Conservation (phyloP, 2,797 vertebrate genomes). For the Chaetodon trifasciatus region DNA sequence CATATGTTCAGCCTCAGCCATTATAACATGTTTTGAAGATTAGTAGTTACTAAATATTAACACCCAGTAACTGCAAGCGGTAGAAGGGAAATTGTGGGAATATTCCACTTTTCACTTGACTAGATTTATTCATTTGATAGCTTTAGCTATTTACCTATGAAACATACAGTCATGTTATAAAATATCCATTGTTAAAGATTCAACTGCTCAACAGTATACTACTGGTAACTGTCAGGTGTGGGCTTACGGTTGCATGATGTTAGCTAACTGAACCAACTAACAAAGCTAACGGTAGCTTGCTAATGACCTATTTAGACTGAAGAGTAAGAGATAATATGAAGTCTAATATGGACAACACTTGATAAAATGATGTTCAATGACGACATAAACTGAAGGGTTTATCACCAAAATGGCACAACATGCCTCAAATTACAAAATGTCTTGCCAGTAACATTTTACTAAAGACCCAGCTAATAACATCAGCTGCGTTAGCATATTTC, state of each 20-base stretch:
- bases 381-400: background rate
- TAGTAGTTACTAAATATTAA: slow-evolving; percentile 15
- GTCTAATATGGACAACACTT: too few species aligned
- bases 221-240: background rate
- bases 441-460: background rate
- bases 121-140: too few species aligned
- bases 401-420: background rate
- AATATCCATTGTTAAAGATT: too few species aligned
- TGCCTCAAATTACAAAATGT: too few species aligned
- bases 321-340: background rate
- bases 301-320: background rate
- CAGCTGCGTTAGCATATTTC: background rate
- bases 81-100: background rate
- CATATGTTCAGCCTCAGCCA: background rate
- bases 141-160: too few species aligned
- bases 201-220: background rate
- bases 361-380: background rate
- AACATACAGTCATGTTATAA: too few species aligned
- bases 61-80: background rate
- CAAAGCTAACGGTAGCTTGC: background rate
- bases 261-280: background rate
- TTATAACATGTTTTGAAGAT: background rate
- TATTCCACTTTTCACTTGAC: too few species aligned
- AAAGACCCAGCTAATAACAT: too few species aligned
- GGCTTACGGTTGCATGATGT: background rate